Conservation (phyloP, 2,113 vertebrate genomes). For the Macaca mulatta region DNA sequence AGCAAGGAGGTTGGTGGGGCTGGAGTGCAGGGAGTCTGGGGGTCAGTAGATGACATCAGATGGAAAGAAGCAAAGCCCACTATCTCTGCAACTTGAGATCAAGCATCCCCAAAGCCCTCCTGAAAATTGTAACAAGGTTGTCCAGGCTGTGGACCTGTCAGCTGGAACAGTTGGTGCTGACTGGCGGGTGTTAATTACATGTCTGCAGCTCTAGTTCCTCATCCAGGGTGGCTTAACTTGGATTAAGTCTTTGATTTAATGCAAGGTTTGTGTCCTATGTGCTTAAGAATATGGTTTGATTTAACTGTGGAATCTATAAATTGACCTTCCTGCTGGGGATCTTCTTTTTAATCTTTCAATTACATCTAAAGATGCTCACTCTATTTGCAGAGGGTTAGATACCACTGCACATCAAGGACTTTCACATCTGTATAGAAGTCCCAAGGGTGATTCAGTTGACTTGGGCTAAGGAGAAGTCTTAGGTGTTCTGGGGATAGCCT, state of each 20-base stretch:
- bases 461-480: not conserved
- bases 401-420: constrained; percentile 19
- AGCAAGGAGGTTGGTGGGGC: not conserved
- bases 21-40: not conserved
- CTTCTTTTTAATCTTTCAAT: constrained; percentile 67
- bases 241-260: constrained; percentile 82
- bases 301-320: constrained; percentile 80
- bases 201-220: constrained; percentile 64
- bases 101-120: not conserved
- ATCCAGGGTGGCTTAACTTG: constrained; percentile 63
- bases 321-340: constrained; percentile 51
- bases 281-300: constrained; percentile 76
- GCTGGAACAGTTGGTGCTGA: constrained; percentile 28
- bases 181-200: constrained; percentile 70
- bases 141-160: not conserved
- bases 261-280: constrained; percentile 73
- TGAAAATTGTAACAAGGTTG: not conserved
- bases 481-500: not conserved
- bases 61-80: not conserved
- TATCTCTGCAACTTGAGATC: not conserved
- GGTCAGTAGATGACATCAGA: not conserved
- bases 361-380: constrained; percentile 42
- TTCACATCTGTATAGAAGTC: not conserved
- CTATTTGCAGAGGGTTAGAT: constrained; percentile 35
- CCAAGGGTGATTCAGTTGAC: not conserved